Conservation (phyloP, 1,140 invertebrate genomes). For the Pygmarrhopalites habei region DNA sequence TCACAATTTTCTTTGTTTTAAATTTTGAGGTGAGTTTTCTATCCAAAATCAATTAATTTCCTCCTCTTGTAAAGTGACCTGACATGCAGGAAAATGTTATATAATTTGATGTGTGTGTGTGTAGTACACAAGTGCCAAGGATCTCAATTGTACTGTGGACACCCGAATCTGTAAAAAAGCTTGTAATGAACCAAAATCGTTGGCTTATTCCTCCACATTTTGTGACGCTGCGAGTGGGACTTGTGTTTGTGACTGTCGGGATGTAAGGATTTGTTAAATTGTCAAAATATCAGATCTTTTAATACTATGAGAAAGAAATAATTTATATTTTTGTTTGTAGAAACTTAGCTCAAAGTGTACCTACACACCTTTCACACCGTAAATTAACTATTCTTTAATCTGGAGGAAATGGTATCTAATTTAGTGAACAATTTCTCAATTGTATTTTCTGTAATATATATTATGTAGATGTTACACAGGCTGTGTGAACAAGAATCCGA, state of each 20-base stretch:
- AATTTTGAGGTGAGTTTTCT: no score
- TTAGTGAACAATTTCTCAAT: no score
- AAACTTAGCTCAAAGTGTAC: conserved; percentile 15
- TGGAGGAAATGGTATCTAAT: no score
- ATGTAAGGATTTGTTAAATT: conserved; percentile 33
- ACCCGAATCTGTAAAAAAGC: conserved; percentile 20
- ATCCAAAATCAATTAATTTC: no score
- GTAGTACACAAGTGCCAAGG: not conserved
- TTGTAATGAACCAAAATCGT: conserved; percentile 18
- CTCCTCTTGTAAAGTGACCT: no score
- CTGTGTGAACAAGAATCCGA: conserved; percentile 35
- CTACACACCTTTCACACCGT: conserved; percentile 26
- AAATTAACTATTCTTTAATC: no score
- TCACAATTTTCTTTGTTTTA: no score
- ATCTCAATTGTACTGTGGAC: conserved; percentile 18
- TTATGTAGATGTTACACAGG: conserved; percentile 29
- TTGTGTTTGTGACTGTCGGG: conserved; percentile 37
- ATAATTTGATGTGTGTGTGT: no score
- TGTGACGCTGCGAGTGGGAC: conserved; percentile 25
- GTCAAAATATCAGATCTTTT: no score
- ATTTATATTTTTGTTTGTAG: conserved; percentile 10
- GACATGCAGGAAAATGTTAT: no score
- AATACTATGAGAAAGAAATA: no score
- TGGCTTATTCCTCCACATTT: conserved; percentile 29
- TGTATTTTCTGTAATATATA: no score